Conservation (phyloP, 2,113 vertebrate genomes). For the Peromyscus leucopus region DNA sequence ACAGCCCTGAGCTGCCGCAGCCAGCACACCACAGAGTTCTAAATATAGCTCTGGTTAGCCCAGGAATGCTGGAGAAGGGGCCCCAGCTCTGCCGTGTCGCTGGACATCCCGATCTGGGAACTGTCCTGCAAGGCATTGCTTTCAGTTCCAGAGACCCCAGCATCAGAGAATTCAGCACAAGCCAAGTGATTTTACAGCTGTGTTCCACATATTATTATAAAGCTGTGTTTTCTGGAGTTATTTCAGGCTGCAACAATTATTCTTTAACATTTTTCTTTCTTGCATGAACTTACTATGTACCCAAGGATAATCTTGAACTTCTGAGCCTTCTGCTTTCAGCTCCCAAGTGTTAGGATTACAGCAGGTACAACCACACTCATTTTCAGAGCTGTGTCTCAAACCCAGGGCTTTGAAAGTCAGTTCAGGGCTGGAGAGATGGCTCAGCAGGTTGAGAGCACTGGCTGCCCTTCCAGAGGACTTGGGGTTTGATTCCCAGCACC, state of each 20-base stretch:
- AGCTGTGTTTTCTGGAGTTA: neutral
- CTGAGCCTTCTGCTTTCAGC: neutral
- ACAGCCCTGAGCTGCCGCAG: neutral
- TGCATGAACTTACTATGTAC: neutral
- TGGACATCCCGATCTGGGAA: neutral
- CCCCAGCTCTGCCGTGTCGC: fast-evolving
- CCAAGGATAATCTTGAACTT: neutral
- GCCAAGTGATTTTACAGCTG: neutral
- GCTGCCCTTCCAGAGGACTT: neutral
- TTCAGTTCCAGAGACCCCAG: neutral
- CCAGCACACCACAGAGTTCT: neutral
- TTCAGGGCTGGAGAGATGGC: neutral
- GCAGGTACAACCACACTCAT: neutral
- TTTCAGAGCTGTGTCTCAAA: neutral
- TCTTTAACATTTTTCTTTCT: neutral
- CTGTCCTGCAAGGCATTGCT: neutral
- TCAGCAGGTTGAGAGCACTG: neutral
- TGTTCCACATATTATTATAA: neutral
- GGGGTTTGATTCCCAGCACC: neutral
- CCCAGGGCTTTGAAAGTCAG: neutral
- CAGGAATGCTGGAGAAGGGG: neutral
- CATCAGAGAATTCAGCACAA: neutral
- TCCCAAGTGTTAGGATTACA: neutral
- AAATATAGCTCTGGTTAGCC: neutral
- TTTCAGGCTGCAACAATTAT: neutral